phyloP scores from a whole-genome alignment of 1,140 invertebrate species.

The Potamilus streckersoni region DNA sequence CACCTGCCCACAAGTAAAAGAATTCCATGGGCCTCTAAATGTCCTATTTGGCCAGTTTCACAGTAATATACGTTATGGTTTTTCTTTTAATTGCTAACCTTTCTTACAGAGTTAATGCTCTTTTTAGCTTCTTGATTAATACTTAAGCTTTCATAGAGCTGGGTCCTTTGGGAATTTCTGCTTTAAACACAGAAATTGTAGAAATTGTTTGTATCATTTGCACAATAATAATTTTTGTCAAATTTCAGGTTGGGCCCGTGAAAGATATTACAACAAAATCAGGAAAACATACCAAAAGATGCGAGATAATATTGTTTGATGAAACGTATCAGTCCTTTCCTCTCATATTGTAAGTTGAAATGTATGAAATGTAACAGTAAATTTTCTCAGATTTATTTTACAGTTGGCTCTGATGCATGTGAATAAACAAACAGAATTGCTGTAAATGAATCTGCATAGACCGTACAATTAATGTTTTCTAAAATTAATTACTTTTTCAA shows the following conservation, averaged over 20 bases:
- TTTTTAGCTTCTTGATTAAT: background rate
- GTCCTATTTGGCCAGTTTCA: too few relatives aligned
- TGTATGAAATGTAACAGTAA: too few relatives aligned
- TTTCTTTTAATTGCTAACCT: background rate
- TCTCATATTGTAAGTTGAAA: slow-evolving; percentile 50
- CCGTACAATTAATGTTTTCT: too few relatives aligned
- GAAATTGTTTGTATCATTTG: background rate
- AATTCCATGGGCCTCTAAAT: too few relatives aligned
- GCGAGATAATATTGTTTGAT: slow-evolving; percentile 60
- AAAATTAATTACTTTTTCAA: too few relatives aligned
- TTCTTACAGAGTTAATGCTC: background rate
- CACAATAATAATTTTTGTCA: background rate
- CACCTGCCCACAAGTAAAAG: too few relatives aligned
- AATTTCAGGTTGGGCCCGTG: slow-evolving; percentile 45
- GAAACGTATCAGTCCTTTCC: slow-evolving; percentile 52
- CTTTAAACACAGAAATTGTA: too few relatives aligned
- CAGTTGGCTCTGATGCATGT: too few relatives aligned
- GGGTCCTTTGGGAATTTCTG: too few relatives aligned
- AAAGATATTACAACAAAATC: slow-evolving; percentile 57
- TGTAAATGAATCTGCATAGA: too few relatives aligned
- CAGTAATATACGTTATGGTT: background rate
- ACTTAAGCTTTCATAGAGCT: background rate
- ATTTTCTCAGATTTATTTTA: too few relatives aligned
- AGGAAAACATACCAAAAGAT: slow-evolving; percentile 54
- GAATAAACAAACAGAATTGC: too few relatives aligned